Base-by-base conservation (phyloP, 2,113 vertebrate genomes). In the Paradisaea rubra region DNA sequence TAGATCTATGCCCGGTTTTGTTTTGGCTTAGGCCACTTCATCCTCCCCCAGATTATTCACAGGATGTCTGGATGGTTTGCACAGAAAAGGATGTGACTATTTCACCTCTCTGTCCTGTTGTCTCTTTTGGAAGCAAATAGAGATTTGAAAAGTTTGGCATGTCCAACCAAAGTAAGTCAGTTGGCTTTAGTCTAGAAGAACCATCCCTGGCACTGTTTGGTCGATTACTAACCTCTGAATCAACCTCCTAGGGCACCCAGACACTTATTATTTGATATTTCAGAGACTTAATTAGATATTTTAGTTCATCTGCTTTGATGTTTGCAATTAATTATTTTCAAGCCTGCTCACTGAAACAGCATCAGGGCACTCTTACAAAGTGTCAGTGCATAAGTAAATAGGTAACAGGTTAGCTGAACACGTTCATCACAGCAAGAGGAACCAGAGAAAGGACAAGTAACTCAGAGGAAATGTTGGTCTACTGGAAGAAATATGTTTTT, bases 261-360 rank as follows among this genome's bases (percentile, higher is more conserved):
- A 61, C 64, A 57, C 83, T 77, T 69, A 44, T 19, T 66, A 35
- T 70, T 91, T 91, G 61, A 52, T 95, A 85, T 68, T 85, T 76
- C 65, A 87, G 81, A 78, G 21, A 22, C 53, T 87, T 87, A 81
- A 87, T 72, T 79, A 68, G 42, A 52, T 78, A 79, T 76, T 57
- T 95, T 68, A 27, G 21, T 85, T 93, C 44, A 89, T 71, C 57
- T 87, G 12, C 53, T 85, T 49, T 82, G 53, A 87, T 85, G 61
- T 87, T 85, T 85, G 19, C 23, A 44, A 74, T 71, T 87, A 95
- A 79, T 85, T 93, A 81, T 64, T 85, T 89, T 89, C 53, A 89
- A 49, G 30, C 19, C 45, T 81, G 25, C 31, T 72, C 49, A 53
- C 53, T 69, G 53, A 56, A 91, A 76, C 9, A 69, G 31, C 70